Conservation (phyloP, 2,113 vertebrate species). For the Oncorhynchus tshawytscha region DNA sequence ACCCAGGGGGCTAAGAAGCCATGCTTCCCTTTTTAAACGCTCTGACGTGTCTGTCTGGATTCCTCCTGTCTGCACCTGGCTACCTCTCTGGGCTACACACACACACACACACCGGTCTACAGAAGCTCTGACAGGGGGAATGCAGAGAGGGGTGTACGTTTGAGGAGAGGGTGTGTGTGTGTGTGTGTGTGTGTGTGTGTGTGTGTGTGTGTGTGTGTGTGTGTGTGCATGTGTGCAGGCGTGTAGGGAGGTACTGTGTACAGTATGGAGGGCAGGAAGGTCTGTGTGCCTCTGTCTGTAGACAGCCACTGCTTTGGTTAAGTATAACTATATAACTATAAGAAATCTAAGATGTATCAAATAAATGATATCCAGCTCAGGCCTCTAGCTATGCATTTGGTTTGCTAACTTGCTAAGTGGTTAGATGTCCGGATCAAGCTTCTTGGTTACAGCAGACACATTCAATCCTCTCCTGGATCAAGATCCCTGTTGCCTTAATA, state of each 20-base stretch:
- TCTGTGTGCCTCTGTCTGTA: constrained; percentile 8
- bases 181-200: background rate
- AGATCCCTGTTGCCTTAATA: too few species aligned
- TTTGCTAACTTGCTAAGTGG: too few species aligned
- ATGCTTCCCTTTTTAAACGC: constrained; percentile 53
- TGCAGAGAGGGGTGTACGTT: background rate
- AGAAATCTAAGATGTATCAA: too few species aligned
- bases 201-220: background rate
- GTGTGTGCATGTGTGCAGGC: background rate
- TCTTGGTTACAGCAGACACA: too few species aligned
- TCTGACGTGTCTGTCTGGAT: constrained; percentile 53
- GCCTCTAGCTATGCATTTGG: too few species aligned
- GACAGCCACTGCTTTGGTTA: background rate
- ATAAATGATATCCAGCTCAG: too few species aligned
- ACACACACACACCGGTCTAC: background rate
- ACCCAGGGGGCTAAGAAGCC: constrained; percentile 28
- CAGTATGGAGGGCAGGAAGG: background rate
- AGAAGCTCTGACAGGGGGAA: background rate
- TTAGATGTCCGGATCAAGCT: too few species aligned
- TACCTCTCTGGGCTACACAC: constrained; percentile 11
- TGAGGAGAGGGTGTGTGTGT: constrained; percentile 13
- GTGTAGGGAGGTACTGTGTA: too few species aligned
- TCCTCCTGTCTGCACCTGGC: constrained; percentile 47
- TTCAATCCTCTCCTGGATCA: too few species aligned
- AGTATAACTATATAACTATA: constrained; percentile 42